A percentile compares a stretch with the other conserved stretches of the same genome.
Evolutionary conservation across 2,797 vertebrate genomes (phyloP).

Genomic region (Hozukius guyotensis): DNA sequence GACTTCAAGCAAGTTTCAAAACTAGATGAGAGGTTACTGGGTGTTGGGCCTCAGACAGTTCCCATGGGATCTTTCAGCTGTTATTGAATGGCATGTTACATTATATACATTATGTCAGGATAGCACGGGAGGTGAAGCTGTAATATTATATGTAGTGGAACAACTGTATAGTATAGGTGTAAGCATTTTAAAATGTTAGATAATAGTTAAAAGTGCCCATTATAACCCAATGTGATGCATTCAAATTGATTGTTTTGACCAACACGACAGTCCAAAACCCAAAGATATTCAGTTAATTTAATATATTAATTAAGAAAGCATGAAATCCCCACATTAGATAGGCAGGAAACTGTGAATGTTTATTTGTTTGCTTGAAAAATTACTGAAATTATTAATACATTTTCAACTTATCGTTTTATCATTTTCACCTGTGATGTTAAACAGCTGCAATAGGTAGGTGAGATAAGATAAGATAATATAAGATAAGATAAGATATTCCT

Average conservation of each 20-base stretch:
- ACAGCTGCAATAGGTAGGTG: not conserved
- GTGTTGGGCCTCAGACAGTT: constrained; percentile 39
- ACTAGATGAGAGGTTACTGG: constrained; percentile 71
- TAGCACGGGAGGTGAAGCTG: not conserved
- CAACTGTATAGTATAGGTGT: not conserved
- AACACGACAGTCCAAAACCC: not conserved
- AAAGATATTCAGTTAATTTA: not conserved
- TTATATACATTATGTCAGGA: not conserved
- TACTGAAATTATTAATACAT: not conserved
- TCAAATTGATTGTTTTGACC: not conserved
- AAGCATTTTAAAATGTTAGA: not conserved
- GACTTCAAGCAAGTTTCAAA: constrained; percentile 57
- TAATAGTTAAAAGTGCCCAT: not conserved
- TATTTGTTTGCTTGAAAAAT: not conserved
- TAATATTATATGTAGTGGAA: not conserved
- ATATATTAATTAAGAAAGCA: not conserved
- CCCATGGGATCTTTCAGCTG: not conserved
- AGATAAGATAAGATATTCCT: too few species aligned
- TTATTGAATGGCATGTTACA: not conserved
- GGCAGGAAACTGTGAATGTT: not conserved
- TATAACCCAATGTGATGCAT: not conserved
- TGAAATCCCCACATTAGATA: not conserved
- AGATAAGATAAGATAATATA: too few species aligned
- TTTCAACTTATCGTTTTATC: not conserved
- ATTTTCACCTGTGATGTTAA: not conserved